These are phyloP conservation scores for Miichthys miiuy DNA, from an alignment of 2,797 vertebrate genomes.

Conservation along the genomic window DNA sequence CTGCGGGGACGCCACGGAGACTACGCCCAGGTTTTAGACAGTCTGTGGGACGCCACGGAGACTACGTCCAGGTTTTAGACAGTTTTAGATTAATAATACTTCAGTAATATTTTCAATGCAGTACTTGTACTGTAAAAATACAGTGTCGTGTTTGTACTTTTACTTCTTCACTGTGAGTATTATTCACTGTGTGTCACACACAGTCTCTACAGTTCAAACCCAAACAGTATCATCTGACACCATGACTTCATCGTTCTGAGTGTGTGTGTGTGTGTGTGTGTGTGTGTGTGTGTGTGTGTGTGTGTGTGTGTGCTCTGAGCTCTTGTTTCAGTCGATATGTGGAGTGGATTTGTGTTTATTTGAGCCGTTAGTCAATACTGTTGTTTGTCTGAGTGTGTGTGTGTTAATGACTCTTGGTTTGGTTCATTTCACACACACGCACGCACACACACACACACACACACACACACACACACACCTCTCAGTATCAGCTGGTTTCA, in stretches of 20 bases:
- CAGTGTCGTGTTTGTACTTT: background rate
- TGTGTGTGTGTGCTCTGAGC: constrained; percentile 29
- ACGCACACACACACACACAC: background rate
- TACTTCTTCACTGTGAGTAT: background rate
- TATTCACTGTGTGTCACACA: background rate
- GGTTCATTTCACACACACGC: background rate
- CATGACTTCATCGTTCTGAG: constrained; percentile 41
- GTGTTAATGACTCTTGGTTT: background rate
- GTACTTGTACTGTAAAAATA: too few species aligned
- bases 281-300: constrained; percentile 22
- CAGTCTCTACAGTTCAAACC: background rate
- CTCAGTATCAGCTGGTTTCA: too few species aligned
- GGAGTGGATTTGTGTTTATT: constrained; percentile 64
- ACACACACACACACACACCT: constrained; percentile 29
- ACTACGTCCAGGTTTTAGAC: too few species aligned
- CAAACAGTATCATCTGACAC: constrained; percentile 43
- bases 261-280: constrained; percentile 20
- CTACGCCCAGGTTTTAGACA: too few species aligned
- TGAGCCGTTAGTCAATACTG: constrained; percentile 66
- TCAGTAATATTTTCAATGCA: background rate
- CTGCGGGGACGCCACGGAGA: too few species aligned
- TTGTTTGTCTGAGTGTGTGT: constrained; percentile 31
- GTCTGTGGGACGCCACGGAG: too few species aligned
- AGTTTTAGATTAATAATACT: too few species aligned
- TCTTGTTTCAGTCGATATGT: constrained; percentile 65